A percentile compares a stretch with the other conserved stretches of the same genome.
Conservation (phyloP, 2,113 vertebrate genomes). For the Solenodon paradoxus region DNA sequence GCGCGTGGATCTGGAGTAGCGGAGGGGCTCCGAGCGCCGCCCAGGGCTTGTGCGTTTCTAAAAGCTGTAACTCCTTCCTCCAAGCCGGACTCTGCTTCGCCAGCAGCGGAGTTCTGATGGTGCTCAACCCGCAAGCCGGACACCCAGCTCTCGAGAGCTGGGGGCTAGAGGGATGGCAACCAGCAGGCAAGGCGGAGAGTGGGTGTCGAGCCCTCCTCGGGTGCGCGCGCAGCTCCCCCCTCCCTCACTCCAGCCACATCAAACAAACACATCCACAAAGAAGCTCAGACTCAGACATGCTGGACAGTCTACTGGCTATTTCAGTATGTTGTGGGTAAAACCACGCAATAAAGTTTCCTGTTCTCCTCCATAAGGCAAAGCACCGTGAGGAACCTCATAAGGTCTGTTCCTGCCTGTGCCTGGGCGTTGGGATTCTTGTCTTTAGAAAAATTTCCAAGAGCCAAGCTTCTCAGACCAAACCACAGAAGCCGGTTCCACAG, state of each 20-base stretch:
- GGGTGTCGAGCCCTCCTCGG: not conserved
- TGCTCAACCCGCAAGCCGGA: not conserved
- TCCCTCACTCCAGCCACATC: too few relatives aligned
- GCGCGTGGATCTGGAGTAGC: too few relatives aligned
- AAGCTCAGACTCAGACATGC: not conserved
- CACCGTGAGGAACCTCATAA: not conserved
- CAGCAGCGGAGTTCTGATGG: not conserved
- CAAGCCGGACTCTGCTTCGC: not conserved
- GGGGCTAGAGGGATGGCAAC: not conserved
- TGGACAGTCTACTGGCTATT: not conserved
- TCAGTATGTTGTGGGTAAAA: not conserved
- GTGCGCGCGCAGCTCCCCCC: too few relatives aligned
- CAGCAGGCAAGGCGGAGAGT: rapidly evolving
- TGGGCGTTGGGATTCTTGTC: not conserved
- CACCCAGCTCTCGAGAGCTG: too few relatives aligned
- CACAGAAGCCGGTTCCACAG: not conserved
- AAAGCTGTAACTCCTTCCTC: not conserved
- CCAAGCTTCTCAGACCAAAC: not conserved
- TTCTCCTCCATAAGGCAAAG: not conserved
- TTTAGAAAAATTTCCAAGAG: not conserved
- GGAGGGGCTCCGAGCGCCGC: too few relatives aligned
- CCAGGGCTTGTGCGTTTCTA: not conserved
- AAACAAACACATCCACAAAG: not conserved
- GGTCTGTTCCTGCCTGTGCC: not conserved
- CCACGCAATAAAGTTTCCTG: rapidly evolving